phyloP scores from a whole-genome alignment of 2,113 vertebrate species.

The Caretta caretta region DNA sequence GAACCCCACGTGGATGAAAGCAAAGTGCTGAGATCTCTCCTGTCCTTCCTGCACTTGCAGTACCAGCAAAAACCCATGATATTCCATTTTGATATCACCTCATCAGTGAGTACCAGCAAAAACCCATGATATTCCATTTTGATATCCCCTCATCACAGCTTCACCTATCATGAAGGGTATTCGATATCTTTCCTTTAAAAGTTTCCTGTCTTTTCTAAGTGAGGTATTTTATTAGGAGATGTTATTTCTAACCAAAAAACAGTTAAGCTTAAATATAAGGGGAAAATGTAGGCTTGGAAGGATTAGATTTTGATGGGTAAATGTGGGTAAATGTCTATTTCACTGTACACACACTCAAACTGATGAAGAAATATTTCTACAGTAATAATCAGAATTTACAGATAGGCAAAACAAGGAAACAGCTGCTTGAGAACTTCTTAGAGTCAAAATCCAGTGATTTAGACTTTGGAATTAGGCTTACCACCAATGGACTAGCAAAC shows the following conservation, averaged over 20 bases:
- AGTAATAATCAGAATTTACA: neutral
- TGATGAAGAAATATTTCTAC: neutral
- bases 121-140: slow-evolving; percentile 89
- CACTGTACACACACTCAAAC: neutral
- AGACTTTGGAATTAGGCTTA: neutral
- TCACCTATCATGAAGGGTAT: neutral
- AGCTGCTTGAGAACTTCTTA: neutral
- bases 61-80: slow-evolving; percentile 78
- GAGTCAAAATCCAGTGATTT: neutral
- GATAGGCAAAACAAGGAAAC: neutral
- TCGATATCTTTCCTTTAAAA: neutral
- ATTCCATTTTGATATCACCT: slow-evolving; percentile 94
- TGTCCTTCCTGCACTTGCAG: slow-evolving; percentile 77
- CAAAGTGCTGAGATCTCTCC: slow-evolving; percentile 80
- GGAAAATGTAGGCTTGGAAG: neutral
- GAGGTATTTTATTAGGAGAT: neutral
- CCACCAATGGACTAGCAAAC: neutral
- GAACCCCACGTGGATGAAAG: slow-evolving; percentile 88
- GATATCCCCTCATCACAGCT: slow-evolving; percentile 85
- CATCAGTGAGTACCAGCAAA: slow-evolving; percentile 85
- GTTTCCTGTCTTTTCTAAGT: neutral
- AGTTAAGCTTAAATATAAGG: neutral
- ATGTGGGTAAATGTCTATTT: neutral
- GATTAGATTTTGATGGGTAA: neutral
- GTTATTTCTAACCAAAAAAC: neutral